A percentile compares a stretch with the other conserved stretches of the same genome.
Evolutionary conservation across 1,140 invertebrate genomes (phyloP).

Genomic region (Platorchestia sp.): DNA sequence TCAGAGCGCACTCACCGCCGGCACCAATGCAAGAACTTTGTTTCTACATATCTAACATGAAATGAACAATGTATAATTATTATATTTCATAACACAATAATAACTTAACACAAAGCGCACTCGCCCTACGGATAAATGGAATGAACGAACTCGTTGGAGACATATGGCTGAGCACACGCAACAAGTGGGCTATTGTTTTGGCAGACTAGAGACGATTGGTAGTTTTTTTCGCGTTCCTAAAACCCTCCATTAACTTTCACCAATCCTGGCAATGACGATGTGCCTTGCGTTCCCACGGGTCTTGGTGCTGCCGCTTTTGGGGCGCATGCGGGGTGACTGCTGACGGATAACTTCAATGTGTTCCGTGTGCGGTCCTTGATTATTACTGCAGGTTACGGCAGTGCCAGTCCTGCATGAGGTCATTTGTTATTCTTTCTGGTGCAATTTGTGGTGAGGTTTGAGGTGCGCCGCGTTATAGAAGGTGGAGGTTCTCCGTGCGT

Average conservation of each 20-base stretch:
- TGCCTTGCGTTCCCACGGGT: background rate
- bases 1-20: no score
- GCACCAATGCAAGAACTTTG: background rate
- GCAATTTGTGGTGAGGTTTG: background rate
- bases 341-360: background rate
- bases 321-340: background rate
- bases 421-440: background rate
- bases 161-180: background rate
- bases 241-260: background rate
- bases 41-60: background rate
- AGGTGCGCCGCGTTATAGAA: background rate
- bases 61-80: no score
- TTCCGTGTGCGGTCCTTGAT: background rate
- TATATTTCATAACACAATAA: no score
- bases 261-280: background rate
- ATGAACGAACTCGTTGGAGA: background rate
- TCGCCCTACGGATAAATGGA: background rate
- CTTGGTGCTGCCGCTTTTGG: background rate
- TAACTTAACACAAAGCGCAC: background rate
- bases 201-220: background rate
- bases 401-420: background rate
- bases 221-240: background rate
- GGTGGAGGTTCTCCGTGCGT: background rate
- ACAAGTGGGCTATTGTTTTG: background rate
- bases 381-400: background rate